Evolutionary conservation across 2,113 vertebrate species (phyloP), one percentile per base, ranked within the genome.

Genomic region (Tetrao urogallus): DNA sequence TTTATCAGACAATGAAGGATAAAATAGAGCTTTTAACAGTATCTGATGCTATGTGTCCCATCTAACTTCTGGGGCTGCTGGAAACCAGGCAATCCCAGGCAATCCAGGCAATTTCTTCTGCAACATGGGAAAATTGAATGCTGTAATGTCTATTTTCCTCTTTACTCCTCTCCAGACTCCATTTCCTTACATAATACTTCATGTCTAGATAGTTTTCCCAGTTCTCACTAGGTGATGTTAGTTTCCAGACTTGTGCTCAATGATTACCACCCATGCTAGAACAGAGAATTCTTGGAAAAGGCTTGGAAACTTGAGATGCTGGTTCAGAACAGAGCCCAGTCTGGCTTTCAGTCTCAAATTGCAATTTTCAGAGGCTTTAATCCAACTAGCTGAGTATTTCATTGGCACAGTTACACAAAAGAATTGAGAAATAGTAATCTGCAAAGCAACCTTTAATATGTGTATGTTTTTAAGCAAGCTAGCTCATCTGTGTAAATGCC

Each of bases 351-450:
- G 17, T 0, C 56, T 58, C 32, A 2, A 66, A 27, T 66, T 73
- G 84, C 42, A 61, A 11, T 89, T 91, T 91, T 89, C 79, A 82
- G 65, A 82, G 67, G 47, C 40, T 92, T 92, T 81, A 75, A 67
- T 86, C 52, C 64, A 88, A 4, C 24, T 65, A 78, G 52, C 12
- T 63, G 77, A 79, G 66, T 54, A 79, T 89, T 87, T 92, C n/a
- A 80, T 12, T 71, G 47, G 11, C 42, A 14, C 77, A 22, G 32
- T 72, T 84, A 48, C 38, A 65, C 32, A 81, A 82, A 93, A 30
- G 32, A 72, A 64, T 36, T 75, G 82, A 86, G 57, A 92, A 64
- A 38, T 57, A 57, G 34, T 86, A 86, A 75, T 48, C 56, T 90
- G 50, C 50, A 86, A 89, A 83, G 10, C 34, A 88, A 50, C 24